Percentiles rank a stretch among this genome's conserved stretches.
Evolutionary conservation across 2,113 vertebrate species (phyloP).

Genomic region (Laterallus jamaicensis): DNA sequence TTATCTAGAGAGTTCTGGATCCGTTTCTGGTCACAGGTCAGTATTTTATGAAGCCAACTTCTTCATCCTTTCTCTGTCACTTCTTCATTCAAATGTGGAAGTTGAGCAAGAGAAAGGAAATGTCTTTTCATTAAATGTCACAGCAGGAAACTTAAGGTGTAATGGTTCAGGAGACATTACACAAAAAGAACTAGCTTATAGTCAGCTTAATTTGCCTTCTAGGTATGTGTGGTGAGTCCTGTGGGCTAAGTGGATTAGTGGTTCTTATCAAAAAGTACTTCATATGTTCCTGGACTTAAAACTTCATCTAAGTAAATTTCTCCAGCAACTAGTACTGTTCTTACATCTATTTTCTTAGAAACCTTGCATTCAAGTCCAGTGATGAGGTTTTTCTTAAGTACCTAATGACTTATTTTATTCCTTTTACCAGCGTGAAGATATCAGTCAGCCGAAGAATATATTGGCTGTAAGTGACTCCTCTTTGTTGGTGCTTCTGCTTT

Average conservation of each 20-base stretch:
- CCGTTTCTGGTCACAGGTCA: constrained; percentile 54
- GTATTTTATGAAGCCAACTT: not conserved
- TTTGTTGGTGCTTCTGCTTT: not conserved
- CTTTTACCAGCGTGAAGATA: constrained; percentile 40
- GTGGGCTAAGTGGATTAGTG: not conserved
- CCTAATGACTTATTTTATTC: constrained; percentile 4
- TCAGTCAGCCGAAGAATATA: constrained; percentile 13
- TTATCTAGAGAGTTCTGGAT: constrained; percentile 61
- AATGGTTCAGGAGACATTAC: not conserved
- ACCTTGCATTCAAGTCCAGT: not conserved
- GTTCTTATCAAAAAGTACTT: not conserved
- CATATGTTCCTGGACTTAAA: not conserved
- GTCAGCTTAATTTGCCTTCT: not conserved
- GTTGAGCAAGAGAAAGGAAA: not conserved
- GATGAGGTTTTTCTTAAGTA: not conserved
- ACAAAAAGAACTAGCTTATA: not conserved
- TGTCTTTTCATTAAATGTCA: not conserved
- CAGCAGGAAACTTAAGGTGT: not conserved
- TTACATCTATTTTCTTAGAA: not conserved
- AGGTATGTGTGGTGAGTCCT: not conserved
- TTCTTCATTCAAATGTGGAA: not conserved
- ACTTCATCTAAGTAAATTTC: not conserved
- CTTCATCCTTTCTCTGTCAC: not conserved
- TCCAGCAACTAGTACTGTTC: not conserved
- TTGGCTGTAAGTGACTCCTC: constrained; percentile 41